Percentiles rank a stretch among this genome's conserved stretches.
These are phyloP conservation scores for Brotula barbata DNA, from an alignment of 2,797 vertebrate genomes.

Conservation along the genomic window DNA sequence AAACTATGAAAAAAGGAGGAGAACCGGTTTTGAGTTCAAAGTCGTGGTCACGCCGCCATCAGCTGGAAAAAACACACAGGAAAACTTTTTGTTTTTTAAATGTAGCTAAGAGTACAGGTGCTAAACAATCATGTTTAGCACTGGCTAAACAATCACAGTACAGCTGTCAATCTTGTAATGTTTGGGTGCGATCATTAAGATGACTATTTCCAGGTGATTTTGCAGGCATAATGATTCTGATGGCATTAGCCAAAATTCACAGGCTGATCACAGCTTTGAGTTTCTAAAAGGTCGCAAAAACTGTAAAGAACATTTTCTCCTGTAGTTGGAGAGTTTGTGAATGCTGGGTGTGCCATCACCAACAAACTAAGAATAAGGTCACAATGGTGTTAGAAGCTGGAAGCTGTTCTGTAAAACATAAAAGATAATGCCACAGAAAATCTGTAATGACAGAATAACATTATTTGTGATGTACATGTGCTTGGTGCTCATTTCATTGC, in stretches of 20 bases:
- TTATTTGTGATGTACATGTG: no score
- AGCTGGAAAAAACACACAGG: neutral
- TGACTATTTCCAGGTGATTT: no score
- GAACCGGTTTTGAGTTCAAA: constrained; percentile 25
- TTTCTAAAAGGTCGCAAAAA: no score
- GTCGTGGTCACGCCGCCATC: neutral
- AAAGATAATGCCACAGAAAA: no score
- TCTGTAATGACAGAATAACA: no score
- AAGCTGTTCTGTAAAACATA: neutral
- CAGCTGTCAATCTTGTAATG: neutral
- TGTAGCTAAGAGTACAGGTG: no score
- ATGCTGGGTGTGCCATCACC: neutral
- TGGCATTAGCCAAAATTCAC: no score
- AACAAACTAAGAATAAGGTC: neutral
- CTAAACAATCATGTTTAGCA: no score
- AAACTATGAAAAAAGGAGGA: neutral
- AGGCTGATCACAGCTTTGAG: no score
- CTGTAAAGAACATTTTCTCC: neutral
- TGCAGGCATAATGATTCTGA: no score
- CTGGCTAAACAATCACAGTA: no score
- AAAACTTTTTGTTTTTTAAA: neutral
- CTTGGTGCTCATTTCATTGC: no score
- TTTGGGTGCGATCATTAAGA: neutral
- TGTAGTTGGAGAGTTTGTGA: neutral
- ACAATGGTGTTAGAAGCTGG: constrained; percentile 1